Evolutionary conservation across 2,888 invertebrate genomes (phyloP).

Genomic region (Pterobdella sp.): DNA sequence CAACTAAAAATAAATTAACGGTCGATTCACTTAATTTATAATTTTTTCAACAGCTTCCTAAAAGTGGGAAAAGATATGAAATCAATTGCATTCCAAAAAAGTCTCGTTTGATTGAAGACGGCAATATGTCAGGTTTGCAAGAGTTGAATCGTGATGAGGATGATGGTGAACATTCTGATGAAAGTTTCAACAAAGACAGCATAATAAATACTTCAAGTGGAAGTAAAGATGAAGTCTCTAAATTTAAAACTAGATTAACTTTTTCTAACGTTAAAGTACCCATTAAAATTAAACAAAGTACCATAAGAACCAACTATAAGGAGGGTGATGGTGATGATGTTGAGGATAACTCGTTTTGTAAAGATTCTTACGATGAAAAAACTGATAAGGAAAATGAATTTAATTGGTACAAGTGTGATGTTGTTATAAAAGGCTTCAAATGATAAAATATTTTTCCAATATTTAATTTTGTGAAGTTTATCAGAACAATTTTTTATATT

Average conservation of each 20-base stretch:
- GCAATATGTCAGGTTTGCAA: too few relatives aligned
- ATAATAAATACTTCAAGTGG: not conserved
- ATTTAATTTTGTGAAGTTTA: too few relatives aligned
- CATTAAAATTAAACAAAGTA: not conserved
- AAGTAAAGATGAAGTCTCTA: not conserved
- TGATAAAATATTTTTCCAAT: not conserved
- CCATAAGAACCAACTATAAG: not conserved
- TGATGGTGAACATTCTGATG: not conserved
- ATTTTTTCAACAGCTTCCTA: too few relatives aligned
- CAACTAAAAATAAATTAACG: too few relatives aligned
- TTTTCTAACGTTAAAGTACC: not conserved
- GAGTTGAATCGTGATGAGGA: not conserved
- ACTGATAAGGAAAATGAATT: not conserved
- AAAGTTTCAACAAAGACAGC: not conserved
- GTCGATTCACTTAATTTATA: too few relatives aligned
- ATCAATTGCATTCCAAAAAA: too few relatives aligned
- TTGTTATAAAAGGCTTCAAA: not conserved
- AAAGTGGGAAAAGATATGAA: too few relatives aligned
- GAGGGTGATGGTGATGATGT: not conserved
- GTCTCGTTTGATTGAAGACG: too few relatives aligned
- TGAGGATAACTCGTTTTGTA: too few relatives aligned
- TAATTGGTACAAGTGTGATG: not conserved
- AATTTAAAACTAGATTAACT: not conserved
- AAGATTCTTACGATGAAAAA: too few relatives aligned
- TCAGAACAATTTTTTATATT: too few relatives aligned